Percentiles rank a stretch among this genome's conserved stretches.
Evolutionary conservation across 2,113 vertebrate species (phyloP).

Genomic region (Phoenicopterus ruber): DNA sequence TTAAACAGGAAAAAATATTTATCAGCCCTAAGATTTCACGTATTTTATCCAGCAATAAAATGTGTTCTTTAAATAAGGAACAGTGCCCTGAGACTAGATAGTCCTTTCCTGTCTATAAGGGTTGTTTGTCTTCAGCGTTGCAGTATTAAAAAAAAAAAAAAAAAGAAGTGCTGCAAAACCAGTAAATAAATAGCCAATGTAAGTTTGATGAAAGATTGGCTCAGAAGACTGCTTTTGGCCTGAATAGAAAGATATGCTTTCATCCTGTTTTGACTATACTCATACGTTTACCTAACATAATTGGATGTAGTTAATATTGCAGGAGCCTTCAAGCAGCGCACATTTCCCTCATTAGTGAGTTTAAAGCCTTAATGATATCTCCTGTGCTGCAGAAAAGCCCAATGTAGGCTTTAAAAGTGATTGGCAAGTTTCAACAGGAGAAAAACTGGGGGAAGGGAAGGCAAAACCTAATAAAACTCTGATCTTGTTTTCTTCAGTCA

Average conservation of each 20-base stretch:
- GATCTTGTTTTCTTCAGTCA: neutral
- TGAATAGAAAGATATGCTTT: constrained; percentile 64
- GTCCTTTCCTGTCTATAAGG: neutral
- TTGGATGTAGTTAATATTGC: constrained; percentile 71
- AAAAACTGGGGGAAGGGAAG: constrained; percentile 22
- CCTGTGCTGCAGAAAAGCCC: constrained; percentile 49
- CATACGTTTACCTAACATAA: constrained; percentile 68
- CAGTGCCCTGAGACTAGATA: neutral
- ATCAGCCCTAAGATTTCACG: neutral
- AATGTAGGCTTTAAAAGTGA: constrained; percentile 44
- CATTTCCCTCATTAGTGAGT: constrained; percentile 65
- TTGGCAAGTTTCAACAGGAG: constrained; percentile 58
- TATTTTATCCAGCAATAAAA: constrained; percentile 18
- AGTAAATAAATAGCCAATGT: constrained; percentile 53
- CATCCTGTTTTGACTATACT: constrained; percentile 68
- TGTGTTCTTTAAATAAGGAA: neutral
- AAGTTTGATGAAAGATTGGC: constrained; percentile 40
- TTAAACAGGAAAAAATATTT: constrained; percentile 1
- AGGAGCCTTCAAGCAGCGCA: constrained; percentile 66
- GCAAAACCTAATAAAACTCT: neutral
- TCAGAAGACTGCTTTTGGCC: constrained; percentile 57
- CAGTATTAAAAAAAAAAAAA: neutral
- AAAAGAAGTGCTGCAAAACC: neutral
- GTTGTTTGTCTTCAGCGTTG: neutral
- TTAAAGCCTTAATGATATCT: constrained; percentile 69